Evolutionary conservation across 2,888 invertebrate genomes (phyloP).

Genomic region (Amphimallon solstitiale): DNA sequence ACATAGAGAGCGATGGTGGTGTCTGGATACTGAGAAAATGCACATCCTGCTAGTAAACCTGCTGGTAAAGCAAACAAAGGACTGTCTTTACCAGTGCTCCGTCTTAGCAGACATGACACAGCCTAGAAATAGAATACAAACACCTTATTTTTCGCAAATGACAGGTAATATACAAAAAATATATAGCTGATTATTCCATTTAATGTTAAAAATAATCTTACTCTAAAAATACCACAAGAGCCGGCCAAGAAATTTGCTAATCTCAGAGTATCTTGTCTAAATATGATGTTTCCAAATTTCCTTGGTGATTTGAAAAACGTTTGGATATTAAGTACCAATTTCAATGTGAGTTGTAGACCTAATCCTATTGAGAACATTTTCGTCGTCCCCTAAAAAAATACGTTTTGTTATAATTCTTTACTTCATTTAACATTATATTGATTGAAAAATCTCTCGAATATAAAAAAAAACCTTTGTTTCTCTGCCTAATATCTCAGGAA

Average conservation of each 20-base stretch:
- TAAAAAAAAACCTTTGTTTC: too few species aligned
- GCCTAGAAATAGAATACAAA: constrained; percentile 63
- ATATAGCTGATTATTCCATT: not conserved
- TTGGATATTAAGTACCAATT: constrained; percentile 68
- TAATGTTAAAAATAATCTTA: constrained; percentile 56
- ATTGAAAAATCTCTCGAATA: too few species aligned
- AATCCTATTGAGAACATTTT: constrained; percentile 73
- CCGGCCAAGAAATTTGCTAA: constrained; percentile 76
- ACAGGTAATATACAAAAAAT: not conserved
- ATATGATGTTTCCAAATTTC: constrained; percentile 65
- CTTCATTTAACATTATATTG: not conserved
- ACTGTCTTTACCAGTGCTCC: constrained; percentile 70
- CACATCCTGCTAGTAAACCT: constrained; percentile 75
- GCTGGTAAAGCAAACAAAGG: constrained; percentile 74
- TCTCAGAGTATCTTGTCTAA: constrained; percentile 68
- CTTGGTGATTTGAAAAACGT: constrained; percentile 66
- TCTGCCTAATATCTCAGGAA: too few species aligned
- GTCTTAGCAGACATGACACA: constrained; percentile 73
- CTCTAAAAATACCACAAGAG: constrained; percentile 75
- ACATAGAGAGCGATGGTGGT: constrained; percentile 83
- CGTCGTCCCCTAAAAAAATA: constrained; percentile 65
- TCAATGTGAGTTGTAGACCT: constrained; percentile 70
- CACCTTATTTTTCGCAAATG: not conserved
- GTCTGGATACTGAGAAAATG: constrained; percentile 79
- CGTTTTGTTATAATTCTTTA: constrained; percentile 15